Conservation (phyloP, 1,140 invertebrate genomes). For the Eupeodes corollae region DNA sequence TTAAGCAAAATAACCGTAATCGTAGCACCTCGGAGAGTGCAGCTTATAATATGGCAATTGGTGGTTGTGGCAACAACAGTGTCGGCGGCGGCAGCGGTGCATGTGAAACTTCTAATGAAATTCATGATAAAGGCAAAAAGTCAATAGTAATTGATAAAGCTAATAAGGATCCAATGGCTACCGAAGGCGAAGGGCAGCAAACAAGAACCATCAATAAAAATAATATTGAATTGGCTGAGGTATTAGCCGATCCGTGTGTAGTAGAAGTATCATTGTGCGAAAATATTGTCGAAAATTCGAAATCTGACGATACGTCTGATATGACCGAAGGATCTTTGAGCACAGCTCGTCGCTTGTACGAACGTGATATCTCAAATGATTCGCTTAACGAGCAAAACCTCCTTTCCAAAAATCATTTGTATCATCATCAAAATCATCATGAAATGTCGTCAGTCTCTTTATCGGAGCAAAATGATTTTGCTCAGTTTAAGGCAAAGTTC, state of each 20-base stretch:
- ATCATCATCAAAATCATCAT: neutral
- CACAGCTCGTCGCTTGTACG: conserved; percentile 2
- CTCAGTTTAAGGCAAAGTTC: conserved; percentile 54
- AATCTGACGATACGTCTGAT: too few relatives aligned
- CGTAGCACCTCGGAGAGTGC: conserved; percentile 13
- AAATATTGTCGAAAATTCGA: too few relatives aligned
- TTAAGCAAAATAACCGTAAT: conserved; percentile 8
- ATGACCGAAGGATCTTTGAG: neutral
- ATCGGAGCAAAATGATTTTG: conserved; percentile 44
- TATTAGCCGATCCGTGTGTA: too few relatives aligned
- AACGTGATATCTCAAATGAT: neutral
- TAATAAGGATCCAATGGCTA: too few relatives aligned
- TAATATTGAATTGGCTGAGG: too few relatives aligned
- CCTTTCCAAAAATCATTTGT: too few relatives aligned
- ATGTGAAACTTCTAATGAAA: neutral
- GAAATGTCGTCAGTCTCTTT: neutral
- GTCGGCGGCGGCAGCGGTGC: neutral
- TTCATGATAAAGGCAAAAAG: too few relatives aligned
- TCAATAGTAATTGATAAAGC: too few relatives aligned
- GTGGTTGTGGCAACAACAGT: neutral
- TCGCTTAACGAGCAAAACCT: neutral
- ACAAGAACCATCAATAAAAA: neutral
- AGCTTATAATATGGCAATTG: neutral
- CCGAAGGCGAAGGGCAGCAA: too few relatives aligned
- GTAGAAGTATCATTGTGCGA: too few relatives aligned